Base-by-base conservation (phyloP, 2,797 vertebrate genomes). In the Hemibagrus guttatus region DNA sequence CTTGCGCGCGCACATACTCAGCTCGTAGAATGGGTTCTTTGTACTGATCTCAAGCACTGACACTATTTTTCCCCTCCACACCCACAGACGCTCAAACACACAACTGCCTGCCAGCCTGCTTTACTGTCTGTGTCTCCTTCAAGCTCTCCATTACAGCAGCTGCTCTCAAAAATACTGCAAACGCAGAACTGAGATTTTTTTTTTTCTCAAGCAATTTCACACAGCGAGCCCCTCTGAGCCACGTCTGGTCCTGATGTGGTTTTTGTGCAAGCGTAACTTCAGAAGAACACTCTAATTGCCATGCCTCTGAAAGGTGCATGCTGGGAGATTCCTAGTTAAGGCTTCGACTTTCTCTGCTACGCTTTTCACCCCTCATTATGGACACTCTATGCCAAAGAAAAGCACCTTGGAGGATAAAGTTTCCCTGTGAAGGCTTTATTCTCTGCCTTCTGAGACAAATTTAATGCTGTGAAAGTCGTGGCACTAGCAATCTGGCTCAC, bases 401-500 rank as follows among this genome's bases (percentile, higher is more conserved):
- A 92, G 59, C 89, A 72, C 75, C 89, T 86, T 85, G 89, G 85
- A 88, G 91, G 90, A 92, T 92, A 89, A 93, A 87, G 68, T 72
- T 76, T 87, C 87, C 80, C 58, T 71, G 49, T 52, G 49, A 85
- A 88, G 88, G 89, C 88, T 90, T 93, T 89, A 35, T 82, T 88
- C 82, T 84, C 84, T 68, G 83, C 85, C 35, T 66, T 91, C 83
- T 90, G 82, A 80, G 28, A 85, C 21, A 89, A 88, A 87, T 89
- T 91, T 85, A 72, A 54, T 83, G 74, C 89, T 86, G 76, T 87
- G 59, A 68, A 84, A 74, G 28, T 23, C 28, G 17, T 28, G 85
- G 87, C 61, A 26, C 5, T 71, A 87, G 83, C 87, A 92, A 88
- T 90, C 89, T 91, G 90, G 90, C 93, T 93, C 94, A 95, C 91